Conservation (phyloP, 2,113 vertebrate genomes). For the Sebastes fasciatus region DNA sequence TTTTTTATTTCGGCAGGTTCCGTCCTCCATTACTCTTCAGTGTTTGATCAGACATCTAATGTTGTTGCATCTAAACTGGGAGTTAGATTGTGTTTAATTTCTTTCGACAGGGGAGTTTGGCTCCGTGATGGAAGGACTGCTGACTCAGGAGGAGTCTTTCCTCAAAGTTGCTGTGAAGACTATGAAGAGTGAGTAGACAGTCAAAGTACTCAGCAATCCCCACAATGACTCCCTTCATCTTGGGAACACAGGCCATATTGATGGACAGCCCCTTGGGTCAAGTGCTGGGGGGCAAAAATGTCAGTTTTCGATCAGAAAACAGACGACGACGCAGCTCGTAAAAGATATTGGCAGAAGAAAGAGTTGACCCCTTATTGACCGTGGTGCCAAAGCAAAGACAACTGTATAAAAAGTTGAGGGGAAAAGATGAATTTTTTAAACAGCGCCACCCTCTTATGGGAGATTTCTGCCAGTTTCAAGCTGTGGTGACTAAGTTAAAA, state of each 20-base stretch:
- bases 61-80: constrained; percentile 8
- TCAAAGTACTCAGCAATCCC: constrained; percentile 12
- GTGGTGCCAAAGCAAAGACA: constrained; percentile 13
- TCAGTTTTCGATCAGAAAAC: constrained; percentile 43
- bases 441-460: neutral
- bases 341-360: constrained; percentile 39
- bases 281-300: constrained; percentile 20
- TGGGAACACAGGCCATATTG: constrained; percentile 42
- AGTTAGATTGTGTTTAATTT: constrained; percentile 34
- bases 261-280: constrained; percentile 28
- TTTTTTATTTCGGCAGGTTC: too few relatives aligned
- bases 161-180: constrained; percentile 95
- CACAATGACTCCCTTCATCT: constrained; percentile 62
- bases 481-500: neutral
- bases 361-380: constrained; percentile 22
- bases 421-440: constrained; percentile 1
- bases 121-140: constrained; percentile 92
- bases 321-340: constrained; percentile 35
- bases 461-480: neutral
- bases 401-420: neutral
- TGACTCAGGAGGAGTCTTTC: constrained; percentile 90
- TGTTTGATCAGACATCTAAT: neutral
- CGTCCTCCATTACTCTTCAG: neutral
- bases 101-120: constrained; percentile 89
- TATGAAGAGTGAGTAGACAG: constrained; percentile 91